Evolutionary conservation across 2,888 invertebrate species (phyloP).

Genomic region (Gordius sp.): DNA sequence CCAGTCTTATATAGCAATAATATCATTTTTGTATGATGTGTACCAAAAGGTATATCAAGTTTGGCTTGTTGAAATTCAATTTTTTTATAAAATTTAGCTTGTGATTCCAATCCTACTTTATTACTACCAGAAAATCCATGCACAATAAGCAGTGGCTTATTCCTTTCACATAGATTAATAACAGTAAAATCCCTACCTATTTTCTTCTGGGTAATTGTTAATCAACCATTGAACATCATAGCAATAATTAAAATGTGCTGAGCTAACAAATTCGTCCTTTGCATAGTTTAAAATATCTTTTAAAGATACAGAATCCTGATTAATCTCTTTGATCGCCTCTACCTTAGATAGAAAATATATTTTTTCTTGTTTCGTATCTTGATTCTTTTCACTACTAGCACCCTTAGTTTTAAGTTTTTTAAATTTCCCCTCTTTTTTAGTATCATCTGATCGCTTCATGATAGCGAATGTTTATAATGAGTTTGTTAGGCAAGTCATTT

Average conservation of each 20-base stretch:
- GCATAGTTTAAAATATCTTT: background rate
- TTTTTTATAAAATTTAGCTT: background rate
- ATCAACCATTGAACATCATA: background rate
- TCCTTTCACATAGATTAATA: slow-evolving; percentile 4
- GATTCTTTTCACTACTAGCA: too few species aligned
- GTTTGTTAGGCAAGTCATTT: too few species aligned
- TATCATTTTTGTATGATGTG: slow-evolving; percentile 65
- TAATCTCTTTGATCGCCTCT: too few species aligned
- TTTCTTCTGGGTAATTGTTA: background rate
- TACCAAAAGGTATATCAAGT: slow-evolving; percentile 32
- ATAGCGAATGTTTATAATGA: too few species aligned
- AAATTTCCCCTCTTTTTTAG: too few species aligned
- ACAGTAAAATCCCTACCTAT: background rate
- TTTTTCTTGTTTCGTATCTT: too few species aligned
- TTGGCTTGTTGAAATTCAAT: slow-evolving; percentile 2
- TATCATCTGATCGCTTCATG: too few species aligned
- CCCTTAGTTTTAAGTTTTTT: too few species aligned
- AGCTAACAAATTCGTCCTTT: background rate
- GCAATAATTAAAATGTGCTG: slow-evolving; percentile 14
- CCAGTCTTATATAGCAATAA: slow-evolving; percentile 51
- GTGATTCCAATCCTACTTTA: background rate
- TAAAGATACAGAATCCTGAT: background rate
- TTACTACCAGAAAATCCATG: background rate
- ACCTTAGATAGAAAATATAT: too few species aligned
- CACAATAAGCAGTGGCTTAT: background rate